phyloP scores from a whole-genome alignment of 2,113 vertebrate species.

The Strix uralensis region DNA sequence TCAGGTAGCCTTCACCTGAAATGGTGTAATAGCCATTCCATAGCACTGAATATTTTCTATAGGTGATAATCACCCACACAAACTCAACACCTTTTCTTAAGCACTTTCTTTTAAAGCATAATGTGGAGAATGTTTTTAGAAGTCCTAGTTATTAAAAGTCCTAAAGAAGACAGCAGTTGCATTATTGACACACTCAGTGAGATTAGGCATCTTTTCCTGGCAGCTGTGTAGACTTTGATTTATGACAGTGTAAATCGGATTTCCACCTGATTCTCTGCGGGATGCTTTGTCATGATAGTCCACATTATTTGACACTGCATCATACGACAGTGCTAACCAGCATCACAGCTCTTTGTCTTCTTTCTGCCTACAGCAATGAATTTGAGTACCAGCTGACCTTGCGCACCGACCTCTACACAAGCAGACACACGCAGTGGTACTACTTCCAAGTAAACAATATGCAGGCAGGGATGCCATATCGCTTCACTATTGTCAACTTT shows the following conservation, averaged over 20 bases:
- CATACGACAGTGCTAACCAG: too few relatives aligned
- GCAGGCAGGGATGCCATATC: constrained; percentile 56
- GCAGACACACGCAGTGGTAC: constrained; percentile 73
- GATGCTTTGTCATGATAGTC: neutral
- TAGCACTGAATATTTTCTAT: neutral
- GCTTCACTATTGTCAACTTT: constrained; percentile 77
- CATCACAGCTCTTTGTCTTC: neutral
- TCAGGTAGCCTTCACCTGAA: neutral
- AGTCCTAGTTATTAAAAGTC: neutral
- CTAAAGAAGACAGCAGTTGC: neutral
- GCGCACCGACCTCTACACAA: constrained; percentile 72
- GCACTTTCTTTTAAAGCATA: neutral
- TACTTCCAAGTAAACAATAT: constrained; percentile 74
- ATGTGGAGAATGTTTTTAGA: neutral
- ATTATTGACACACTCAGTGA: neutral
- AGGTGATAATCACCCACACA: neutral
- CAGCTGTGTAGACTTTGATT: neutral
- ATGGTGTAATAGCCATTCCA: neutral
- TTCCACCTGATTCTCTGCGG: neutral
- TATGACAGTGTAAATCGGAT: neutral
- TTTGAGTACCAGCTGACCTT: constrained; percentile 73
- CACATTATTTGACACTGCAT: too few relatives aligned
- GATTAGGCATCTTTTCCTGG: neutral
- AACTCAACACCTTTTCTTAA: neutral
- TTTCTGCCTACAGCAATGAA: constrained; percentile 54